Evolutionary conservation across 1,140 invertebrate species (phyloP).

Genomic region (Oedothorax gibbosus): DNA sequence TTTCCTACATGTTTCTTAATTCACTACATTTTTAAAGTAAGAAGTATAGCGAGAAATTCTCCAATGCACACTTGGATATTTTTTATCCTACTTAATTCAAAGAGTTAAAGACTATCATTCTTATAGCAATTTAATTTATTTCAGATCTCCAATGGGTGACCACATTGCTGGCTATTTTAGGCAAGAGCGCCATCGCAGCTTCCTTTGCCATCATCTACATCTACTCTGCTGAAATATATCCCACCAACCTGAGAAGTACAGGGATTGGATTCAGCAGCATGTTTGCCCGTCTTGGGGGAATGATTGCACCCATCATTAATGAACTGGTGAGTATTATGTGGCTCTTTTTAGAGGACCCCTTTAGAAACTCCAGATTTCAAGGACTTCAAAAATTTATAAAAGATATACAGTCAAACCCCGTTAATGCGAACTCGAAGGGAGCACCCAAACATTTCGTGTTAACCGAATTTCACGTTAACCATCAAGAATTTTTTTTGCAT

Average conservation of each 20-base stretch:
- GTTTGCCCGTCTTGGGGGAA: constrained; percentile 67
- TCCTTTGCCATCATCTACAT: constrained; percentile 68
- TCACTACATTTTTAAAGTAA: no score
- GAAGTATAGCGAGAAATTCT: no score
- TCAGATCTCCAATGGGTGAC: constrained; percentile 69
- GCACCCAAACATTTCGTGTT: no score
- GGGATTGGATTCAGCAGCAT: constrained; percentile 68
- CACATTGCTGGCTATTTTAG: constrained; percentile 76
- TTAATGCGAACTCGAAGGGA: no score
- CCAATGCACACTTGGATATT: not conserved
- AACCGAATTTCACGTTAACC: no score
- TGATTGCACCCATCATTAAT: constrained; percentile 67
- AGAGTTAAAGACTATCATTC: not conserved
- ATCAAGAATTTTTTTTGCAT: no score
- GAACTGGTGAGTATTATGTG: constrained; percentile 65
- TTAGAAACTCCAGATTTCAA: no score
- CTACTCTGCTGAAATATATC: constrained; percentile 70
- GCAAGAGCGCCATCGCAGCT: constrained; percentile 78
- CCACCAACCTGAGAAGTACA: constrained; percentile 68
- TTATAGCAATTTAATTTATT: constrained; percentile 60
- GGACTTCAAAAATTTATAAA: no score
- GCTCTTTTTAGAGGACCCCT: no score
- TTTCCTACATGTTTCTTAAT: no score
- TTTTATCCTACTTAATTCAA: not conserved
- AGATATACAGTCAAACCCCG: no score